Percentiles rank a stretch among this genome's conserved stretches.
phyloP scores from a whole-genome alignment of 1,140 invertebrate genomes.

The Protaetia brevitarsis region DNA sequence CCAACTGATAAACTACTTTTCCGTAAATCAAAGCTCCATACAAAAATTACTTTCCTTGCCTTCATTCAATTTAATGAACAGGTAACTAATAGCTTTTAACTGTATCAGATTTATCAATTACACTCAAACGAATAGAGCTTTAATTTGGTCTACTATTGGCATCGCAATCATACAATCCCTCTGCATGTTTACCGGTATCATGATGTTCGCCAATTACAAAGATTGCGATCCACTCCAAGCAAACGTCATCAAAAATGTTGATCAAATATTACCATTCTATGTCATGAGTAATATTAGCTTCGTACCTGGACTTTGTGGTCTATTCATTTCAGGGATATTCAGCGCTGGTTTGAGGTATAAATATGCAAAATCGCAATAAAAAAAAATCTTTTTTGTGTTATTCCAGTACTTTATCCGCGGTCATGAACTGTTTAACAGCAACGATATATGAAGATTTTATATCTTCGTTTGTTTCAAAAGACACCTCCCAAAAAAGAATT shows the following conservation, averaged over 20 bases:
- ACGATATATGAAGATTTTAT: constrained; percentile 67
- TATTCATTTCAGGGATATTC: constrained; percentile 63
- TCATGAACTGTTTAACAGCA: constrained; percentile 64
- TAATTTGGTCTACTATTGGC: not conserved
- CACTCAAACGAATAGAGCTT: not conserved
- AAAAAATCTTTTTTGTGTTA: too few species aligned
- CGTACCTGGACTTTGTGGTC: constrained; percentile 57
- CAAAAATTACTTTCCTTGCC: constrained; percentile 56
- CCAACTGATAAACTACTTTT: constrained; percentile 56
- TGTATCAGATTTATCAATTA: not conserved
- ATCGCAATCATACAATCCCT: constrained; percentile 26
- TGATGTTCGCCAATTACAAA: constrained; percentile 66
- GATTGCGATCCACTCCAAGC: constrained; percentile 60
- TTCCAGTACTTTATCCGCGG: constrained; percentile 63
- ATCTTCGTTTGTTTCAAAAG: constrained; percentile 45
- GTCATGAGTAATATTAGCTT: constrained; percentile 58
- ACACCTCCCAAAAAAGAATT: constrained; percentile 50
- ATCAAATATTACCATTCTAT: constrained; percentile 58
- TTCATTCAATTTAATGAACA: not conserved
- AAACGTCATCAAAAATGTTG: constrained; percentile 45
- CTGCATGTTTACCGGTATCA: constrained; percentile 58
- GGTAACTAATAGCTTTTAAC: not conserved
- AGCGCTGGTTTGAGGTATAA: constrained; percentile 61
- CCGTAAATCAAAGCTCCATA: constrained; percentile 56
- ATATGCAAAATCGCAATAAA: too few species aligned